Base-by-base conservation (phyloP, 2,797 vertebrate genomes). In the Syngnathus rostellatus region DNA sequence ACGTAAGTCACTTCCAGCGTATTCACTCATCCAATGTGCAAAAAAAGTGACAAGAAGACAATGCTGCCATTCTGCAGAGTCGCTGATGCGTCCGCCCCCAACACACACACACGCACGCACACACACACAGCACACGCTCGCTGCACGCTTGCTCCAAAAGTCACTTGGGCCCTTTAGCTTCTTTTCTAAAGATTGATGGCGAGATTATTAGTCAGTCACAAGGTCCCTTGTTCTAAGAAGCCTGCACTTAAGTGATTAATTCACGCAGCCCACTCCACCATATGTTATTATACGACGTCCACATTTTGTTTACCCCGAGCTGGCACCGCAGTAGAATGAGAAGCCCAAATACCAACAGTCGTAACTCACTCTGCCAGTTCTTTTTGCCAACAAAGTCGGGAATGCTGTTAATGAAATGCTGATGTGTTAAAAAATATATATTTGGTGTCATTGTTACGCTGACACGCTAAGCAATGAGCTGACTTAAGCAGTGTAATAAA, bases 1-100 rank as follows among this genome's bases (percentile, higher is more conserved):
- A 98, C 94, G 96, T 99, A 90, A 98, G 97, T 98, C 81, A 41
- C 73, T 14, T 43, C 63, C 68, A 50, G 38, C 69, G 45, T 68
- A 50, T 23, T 43, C 59, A 68, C n/a, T 65, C 65, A 71, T 65
- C 65, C 63, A 69, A 72, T 64, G 73, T 76, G 63, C 60, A 67
- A 31, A 31, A 31, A 31, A 31, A 43, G 60, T 55, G 68, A 77
- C 78, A 79, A 64, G 53, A 54, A 37, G 77, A 91, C 85, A 91
- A 90, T 83, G 72, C 69, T 62, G 67, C 77, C 65, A 78, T 87
- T 89, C 85, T 86, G 69, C 74, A 66, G 50, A 50, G 65, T 73
- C 40, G 23, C 78, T 79, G 79, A 81, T 76, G 80, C 76, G 68
- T 78, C 79, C 43, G 1, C 43, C 40, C 9, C 31, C 31, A 31